A percentile compares a stretch with the other conserved stretches of the same genome.
phyloP scores from a whole-genome alignment of 2,797 vertebrate genomes.

The Clarias pachynema region DNA sequence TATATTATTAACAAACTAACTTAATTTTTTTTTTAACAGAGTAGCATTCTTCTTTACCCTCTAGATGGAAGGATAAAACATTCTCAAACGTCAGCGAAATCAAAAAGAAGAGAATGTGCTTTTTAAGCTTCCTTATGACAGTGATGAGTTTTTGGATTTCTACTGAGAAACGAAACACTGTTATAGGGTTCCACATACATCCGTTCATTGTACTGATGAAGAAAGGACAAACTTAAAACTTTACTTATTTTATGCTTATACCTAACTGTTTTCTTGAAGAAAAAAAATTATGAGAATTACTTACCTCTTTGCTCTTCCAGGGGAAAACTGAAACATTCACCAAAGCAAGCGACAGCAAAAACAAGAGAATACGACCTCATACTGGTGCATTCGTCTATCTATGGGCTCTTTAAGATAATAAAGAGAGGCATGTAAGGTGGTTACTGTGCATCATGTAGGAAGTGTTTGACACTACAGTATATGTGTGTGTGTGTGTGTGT shows the following conservation, averaged over 20 bases:
- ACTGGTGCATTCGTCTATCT: constrained; percentile 35
- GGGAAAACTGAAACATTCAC: constrained; percentile 48
- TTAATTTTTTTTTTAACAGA: too few relatives aligned
- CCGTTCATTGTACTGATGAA: not conserved
- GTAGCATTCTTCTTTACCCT: too few relatives aligned
- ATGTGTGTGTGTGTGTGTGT: constrained; percentile 60
- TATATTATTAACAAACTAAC: too few relatives aligned
- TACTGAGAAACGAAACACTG: too few relatives aligned
- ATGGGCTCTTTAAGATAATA: constrained; percentile 7
- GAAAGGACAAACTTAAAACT: not conserved
- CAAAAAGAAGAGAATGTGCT: not conserved
- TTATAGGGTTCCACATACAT: not conserved
- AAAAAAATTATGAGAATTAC: not conserved
- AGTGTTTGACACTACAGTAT: constrained; percentile 37
- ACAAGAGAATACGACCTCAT: constrained; percentile 67
- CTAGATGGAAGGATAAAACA: too few relatives aligned
- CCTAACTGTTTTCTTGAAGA: not conserved
- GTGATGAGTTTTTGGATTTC: not conserved
- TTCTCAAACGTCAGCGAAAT: too few relatives aligned
- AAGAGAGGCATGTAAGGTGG: not conserved
- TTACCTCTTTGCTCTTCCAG: constrained; percentile 42
- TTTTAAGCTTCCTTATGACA: not conserved
- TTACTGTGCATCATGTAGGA: not conserved
- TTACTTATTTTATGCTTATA: not conserved
- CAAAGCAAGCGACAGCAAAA: constrained; percentile 55